Percentiles rank a stretch among this genome's conserved stretches.
Evolutionary conservation across 2,797 vertebrate genomes (phyloP).

Genomic region (Avahi laniger): DNA sequence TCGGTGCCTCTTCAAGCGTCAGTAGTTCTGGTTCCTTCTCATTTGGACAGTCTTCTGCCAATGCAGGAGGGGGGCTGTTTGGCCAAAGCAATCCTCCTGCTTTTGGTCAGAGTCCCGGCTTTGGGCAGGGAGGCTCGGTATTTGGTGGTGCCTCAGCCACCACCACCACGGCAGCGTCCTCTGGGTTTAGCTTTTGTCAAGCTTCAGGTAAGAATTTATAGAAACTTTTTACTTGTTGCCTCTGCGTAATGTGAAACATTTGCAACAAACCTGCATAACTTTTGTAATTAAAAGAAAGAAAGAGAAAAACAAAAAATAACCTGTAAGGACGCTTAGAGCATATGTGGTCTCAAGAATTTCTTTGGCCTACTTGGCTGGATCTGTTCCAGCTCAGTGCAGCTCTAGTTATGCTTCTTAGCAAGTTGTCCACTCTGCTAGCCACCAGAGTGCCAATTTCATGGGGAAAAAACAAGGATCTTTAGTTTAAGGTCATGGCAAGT

Average conservation of each 20-base stretch:
- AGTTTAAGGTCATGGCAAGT: not conserved
- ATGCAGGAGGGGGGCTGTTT: slow-evolving; percentile 85
- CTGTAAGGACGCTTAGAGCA: not conserved
- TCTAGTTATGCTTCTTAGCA: not conserved
- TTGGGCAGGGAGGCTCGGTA: slow-evolving; percentile 88
- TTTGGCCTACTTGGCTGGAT: not conserved
- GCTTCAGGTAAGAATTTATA: slow-evolving; percentile 88
- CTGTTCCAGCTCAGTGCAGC: not conserved
- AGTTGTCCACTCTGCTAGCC: not conserved
- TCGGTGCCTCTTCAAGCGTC: slow-evolving; percentile 85
- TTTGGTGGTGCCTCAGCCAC: slow-evolving; percentile 90
- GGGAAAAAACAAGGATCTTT: not conserved
- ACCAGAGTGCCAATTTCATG: not conserved
- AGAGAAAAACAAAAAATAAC: not conserved
- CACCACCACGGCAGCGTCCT: slow-evolving; percentile 90
- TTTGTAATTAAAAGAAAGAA: not conserved
- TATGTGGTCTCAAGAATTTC: rapidly evolving
- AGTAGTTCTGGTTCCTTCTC: slow-evolving; percentile 90
- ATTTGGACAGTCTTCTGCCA: slow-evolving; percentile 86
- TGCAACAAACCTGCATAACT: not conserved
- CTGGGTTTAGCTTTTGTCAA: slow-evolving; percentile 94
- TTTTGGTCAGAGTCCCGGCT: slow-evolving; percentile 91
- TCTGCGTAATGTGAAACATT: not conserved
- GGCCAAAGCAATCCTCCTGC: slow-evolving; percentile 87
- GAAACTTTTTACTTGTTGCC: not conserved